These are phyloP conservation scores for Dyspetes luteomarginatus DNA, from an alignment of 2,888 invertebrate species.

Conservation along the genomic window DNA sequence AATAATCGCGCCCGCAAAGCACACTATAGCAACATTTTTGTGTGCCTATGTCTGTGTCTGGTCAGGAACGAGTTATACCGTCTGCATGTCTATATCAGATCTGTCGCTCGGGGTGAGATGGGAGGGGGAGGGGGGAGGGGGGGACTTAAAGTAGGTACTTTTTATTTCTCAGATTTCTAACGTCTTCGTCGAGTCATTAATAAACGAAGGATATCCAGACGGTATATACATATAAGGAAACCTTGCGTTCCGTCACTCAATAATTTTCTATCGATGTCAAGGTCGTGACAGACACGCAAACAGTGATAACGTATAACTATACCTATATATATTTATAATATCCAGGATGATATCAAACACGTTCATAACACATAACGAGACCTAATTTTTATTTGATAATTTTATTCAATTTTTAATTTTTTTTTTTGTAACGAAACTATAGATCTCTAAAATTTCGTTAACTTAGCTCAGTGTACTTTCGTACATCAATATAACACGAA, in stretches of 20 bases:
- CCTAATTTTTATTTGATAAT: background rate
- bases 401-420: background rate
- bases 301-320: conserved; percentile 20
- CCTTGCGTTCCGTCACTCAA: conserved; percentile 30
- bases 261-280: conserved; percentile 60
- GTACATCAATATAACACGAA: too few relatives aligned
- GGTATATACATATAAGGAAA: conserved; percentile 1
- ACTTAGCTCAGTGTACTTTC: too few relatives aligned
- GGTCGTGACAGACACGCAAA: conserved; percentile 34
- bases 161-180: conserved; percentile 9
- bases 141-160: background rate
- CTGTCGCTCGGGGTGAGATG: conserved; percentile 3
- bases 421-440: too few relatives aligned
- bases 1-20: background rate
- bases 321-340: too few relatives aligned
- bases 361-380: conserved; percentile 8
- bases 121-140: too few relatives aligned
- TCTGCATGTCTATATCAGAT: background rate
- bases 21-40: background rate
- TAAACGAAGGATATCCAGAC: conserved; percentile 2
- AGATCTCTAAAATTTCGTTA: too few relatives aligned
- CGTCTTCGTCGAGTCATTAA: conserved; percentile 2
- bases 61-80: conserved; percentile 1
- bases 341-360: background rate
- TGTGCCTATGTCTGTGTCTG: background rate